Evolutionary conservation across 2,888 invertebrate species (phyloP).

Genomic region (Plebejus anna): DNA sequence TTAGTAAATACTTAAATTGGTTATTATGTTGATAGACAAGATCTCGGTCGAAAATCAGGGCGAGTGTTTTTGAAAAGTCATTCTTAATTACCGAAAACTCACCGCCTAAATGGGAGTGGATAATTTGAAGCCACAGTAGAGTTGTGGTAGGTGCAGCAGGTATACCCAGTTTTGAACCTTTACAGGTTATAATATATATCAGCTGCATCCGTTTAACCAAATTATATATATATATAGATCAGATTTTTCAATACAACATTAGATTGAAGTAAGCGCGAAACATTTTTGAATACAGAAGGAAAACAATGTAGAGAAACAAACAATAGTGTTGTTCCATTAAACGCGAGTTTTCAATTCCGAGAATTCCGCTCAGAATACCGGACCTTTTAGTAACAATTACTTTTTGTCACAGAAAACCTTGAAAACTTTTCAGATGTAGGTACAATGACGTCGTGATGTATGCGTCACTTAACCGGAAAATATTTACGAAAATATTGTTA

Average conservation of each 20-base stretch:
- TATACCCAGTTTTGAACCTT: too few species aligned
- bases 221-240: too few species aligned
- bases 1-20: not conserved
- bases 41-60: not conserved
- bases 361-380: not conserved
- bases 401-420: not conserved
- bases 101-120: not conserved
- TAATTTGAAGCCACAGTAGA: not conserved
- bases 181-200: too few species aligned
- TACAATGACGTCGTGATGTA: not conserved
- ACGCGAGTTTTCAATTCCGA: conserved; percentile 1
- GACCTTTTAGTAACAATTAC: not conserved
- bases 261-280: not conserved
- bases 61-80: not conserved
- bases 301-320: not conserved
- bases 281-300: not conserved
- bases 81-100: not conserved
- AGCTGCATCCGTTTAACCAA: too few species aligned
- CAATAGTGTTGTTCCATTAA: not conserved
- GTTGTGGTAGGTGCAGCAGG: too few species aligned
- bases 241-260: not conserved
- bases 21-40: not conserved
- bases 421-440: not conserved
- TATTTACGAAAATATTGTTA: not conserved
- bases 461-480: not conserved